Evolutionary conservation across 1,140 invertebrate species (phyloP), one percentile per base, ranked within the genome.

Genomic region (Trialeurodes vaporariorum): DNA sequence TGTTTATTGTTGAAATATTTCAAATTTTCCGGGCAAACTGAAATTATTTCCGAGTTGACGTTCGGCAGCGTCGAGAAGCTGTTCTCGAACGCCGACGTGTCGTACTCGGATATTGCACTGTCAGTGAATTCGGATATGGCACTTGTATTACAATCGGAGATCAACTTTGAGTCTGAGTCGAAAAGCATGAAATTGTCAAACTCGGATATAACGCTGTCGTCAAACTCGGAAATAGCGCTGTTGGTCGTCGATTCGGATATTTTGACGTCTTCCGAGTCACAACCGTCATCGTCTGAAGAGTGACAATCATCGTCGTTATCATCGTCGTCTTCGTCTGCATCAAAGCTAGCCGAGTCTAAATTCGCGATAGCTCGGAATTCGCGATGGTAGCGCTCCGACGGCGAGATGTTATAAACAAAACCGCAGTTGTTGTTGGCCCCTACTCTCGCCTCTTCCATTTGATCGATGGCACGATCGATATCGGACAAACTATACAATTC

Each of bases 391-490:
- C 5, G 5, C 34, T 17, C 34, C 5, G 34, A 64, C 63, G 22
- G 9, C 24, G 25, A 26, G 63, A 9, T 9, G n/a, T n/a, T n/a
- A n/a, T n/a, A n/a, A n/a, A n/a, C n/a, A 25, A n/a, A n/a, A 11
- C 25, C 63, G 60, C 60, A 25, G 22, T n/a, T 5, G 9, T 11
- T n/a, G 60, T 22, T 5, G 22, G 25, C 60, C n/a, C n/a, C n/a
- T n/a, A n/a, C n/a, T n/a, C n/a, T n/a, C 9, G 60, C 60, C n/a
- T 5, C 5, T 11, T 61, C 60, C 60, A 61, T 25, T 22, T 23
- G 60, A 22, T 61, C 60, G 60, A 61, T 23, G 5, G n/a, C 60
- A n/a, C n/a, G n/a, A 11, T 61, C 60, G 34, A 49, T 49, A 49
- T 49, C 34, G 5, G 34, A 49, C 5, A 49, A 17, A 17, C 34